These are phyloP conservation scores for Branchinecta sandiegonensis DNA, from an alignment of 2,888 invertebrate genomes.

Conservation along the genomic window DNA sequence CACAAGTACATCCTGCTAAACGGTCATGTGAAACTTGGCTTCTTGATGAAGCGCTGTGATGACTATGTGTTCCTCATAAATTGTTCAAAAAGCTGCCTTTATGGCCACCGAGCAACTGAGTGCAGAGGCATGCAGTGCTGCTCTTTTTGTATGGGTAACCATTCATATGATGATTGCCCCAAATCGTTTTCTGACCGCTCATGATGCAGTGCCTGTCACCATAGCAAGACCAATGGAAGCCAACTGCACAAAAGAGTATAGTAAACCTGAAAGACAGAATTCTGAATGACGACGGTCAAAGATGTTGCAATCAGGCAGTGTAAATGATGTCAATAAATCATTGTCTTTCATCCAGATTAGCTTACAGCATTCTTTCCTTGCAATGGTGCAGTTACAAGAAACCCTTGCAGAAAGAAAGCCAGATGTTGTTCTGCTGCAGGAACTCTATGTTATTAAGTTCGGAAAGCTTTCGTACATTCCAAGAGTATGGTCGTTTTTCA, in stretches of 20 bases:
- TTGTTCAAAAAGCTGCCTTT: background rate
- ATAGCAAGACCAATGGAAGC: conserved; percentile 13
- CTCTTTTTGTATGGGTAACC: background rate
- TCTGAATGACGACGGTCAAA: background rate
- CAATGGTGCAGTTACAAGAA: background rate
- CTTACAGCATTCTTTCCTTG: background rate
- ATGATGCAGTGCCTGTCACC: background rate
- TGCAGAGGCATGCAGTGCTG: conserved; percentile 2
- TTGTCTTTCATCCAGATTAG: conserved; percentile 4
- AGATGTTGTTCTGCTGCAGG: too few species aligned
- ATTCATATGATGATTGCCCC: conserved; percentile 5
- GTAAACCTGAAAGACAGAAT: background rate
- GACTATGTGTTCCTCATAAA: conserved; percentile 7
- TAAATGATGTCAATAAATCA: conserved; percentile 7
- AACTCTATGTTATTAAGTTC: too few species aligned
- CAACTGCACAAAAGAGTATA: too few species aligned
- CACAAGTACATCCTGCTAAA: background rate
- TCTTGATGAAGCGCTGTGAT: conserved; percentile 4
- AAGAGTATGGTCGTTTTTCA: too few species aligned
- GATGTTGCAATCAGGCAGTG: conserved; percentile 5
- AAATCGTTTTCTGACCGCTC: conserved; percentile 7
- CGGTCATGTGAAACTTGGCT: background rate
- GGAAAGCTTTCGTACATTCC: too few species aligned
- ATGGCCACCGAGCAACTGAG: background rate
- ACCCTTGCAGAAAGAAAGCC: too few species aligned